Conservation (phyloP, 2,113 vertebrate species). For the Gavia stellata region DNA sequence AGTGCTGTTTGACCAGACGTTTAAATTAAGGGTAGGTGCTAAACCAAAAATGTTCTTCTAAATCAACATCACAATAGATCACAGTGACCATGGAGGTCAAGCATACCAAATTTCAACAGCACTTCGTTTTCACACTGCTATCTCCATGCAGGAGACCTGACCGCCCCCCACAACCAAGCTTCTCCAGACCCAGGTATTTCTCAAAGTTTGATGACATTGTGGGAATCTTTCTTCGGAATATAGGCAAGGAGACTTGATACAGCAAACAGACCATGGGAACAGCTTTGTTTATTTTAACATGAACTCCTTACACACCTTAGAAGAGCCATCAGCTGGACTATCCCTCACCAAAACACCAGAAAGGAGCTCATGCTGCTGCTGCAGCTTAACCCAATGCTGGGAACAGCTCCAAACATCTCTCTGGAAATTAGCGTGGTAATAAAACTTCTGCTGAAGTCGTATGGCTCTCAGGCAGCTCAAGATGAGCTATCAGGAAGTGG, state of each 20-base stretch:
- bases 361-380: background rate
- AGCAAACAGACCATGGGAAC: background rate
- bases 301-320: background rate
- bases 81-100: background rate
- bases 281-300: background rate
- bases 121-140: background rate
- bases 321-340: background rate
- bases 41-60: background rate
- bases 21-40: background rate
- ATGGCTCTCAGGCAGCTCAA: background rate
- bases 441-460: slow-evolving; percentile 1
- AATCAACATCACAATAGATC: background rate
- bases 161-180: accelerated
- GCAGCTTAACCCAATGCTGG: background rate
- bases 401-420: background rate
- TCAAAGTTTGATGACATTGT: background rate
- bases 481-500: background rate
- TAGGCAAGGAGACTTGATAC: background rate
- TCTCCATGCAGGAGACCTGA: background rate
- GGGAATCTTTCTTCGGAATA: background rate
- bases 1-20: background rate
- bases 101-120: background rate
- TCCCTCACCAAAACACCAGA: background rate
- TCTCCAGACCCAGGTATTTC: background rate
- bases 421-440: background rate